Base-by-base conservation (phyloP, 2,113 vertebrate genomes). In the Paramormyrops kingsleyae region DNA sequence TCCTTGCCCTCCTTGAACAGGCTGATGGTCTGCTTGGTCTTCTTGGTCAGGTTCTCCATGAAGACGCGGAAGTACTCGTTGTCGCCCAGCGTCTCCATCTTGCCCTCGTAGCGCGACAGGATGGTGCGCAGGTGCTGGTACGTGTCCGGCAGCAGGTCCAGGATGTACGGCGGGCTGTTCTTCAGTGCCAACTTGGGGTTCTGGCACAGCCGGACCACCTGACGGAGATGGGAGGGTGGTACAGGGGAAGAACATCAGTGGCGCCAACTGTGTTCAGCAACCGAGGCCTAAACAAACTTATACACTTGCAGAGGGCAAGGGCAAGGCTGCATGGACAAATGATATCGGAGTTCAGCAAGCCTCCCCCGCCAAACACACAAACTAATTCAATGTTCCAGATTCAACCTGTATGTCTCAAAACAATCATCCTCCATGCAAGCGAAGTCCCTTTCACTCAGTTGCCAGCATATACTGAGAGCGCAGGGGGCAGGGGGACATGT, bases 1-100 rank as follows among this genome's bases (percentile, higher is more conserved):
- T 99, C 98, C 88, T 99, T 99, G 52, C 99, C 98, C 89, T 99
- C 98, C 92, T 99, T 99, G 94, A 99, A 99, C 90, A 99, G 97
- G 94, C 98, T 99, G 94, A 99, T 99, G 91, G 98, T 99, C 95
- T 99, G 99, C 94, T 99, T 99, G 91, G 98, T 99, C 94, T 99
- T 99, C 93, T 99, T 99, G 92, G 97, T 97, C 89, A 99, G 92
- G 94, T 99, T 99, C 92, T 99, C 99, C 98, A 99, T 98, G 94
- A 99, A 99, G 77, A 99, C 98, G 0, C 99, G 96, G 93, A 99
- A 99, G 90, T 99, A 99, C 92, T 99, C 98, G 0, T 99, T 99
- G 87, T 99, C 99, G 8, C 98, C 98, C 74, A 99, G 94, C 0
- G 96, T 98, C 92, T 99, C 99, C 98, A 99, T 99, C 96, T 99